Base-by-base conservation (phyloP, 2,113 vertebrate genomes). In the Nanger granti region DNA sequence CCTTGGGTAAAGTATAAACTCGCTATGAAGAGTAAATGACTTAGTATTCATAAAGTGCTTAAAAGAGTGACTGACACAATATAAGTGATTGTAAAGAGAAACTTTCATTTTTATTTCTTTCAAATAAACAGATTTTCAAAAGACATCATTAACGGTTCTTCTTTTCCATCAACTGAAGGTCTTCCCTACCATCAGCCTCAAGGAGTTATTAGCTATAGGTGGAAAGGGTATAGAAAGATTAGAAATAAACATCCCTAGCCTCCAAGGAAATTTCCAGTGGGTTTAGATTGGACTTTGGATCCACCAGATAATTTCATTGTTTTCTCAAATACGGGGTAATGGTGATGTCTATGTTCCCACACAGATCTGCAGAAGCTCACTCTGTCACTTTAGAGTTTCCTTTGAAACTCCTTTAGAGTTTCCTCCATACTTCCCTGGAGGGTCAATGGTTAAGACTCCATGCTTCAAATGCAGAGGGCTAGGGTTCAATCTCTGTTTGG, bases 81-180 rank as follows among this genome's bases (percentile, higher is more conserved):
- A n/a, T 28, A 84, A 66, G 34, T 85, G 31, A 49, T 93, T 79
- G 1, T 91, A 88, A 66, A 85, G 83, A 54, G 79, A 95, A 84
- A 28, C 7, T 84, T 87, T 57, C 94, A 52, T 62, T 91, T 91
- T 95, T 87, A 87, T 44, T 22, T 82, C 20, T 91, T 93, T 93
- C 64, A 89, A 73, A 89, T 57, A 91, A 93, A 10, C 22, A 86
- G 28, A 90, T 76, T 94, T 94, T 97, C 85, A 57, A 96, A 97
- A 90, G 37, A 6, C 3, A 52, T 62, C 29, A 15, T 91, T 34
- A 85, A 89, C 55, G 26, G 10, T 92, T 73, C 41, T 80, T 84
- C 44, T 89, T 88, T 88, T 93, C 28, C 22, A 69, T 86, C 7
- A 87, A 4, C 34, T 44, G 22, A 82, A 17, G 4, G 44, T 28